Evolutionary conservation across 2,888 invertebrate genomes (phyloP), one percentile per base, ranked within the genome.

Genomic region (Petrolisthes cinctipes): DNA sequence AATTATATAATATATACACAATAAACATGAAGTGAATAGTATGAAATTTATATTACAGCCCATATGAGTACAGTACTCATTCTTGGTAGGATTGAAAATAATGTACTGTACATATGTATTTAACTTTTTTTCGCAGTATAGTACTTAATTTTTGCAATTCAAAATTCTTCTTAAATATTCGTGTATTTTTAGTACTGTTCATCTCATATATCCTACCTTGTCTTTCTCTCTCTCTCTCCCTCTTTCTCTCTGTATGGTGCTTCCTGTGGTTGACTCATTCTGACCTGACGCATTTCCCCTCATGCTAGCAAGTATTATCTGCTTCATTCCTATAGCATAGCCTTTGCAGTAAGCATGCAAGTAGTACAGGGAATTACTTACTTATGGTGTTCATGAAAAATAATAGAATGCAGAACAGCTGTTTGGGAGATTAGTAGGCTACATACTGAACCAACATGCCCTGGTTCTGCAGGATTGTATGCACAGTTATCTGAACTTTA

Each of bases 11-110:
- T 73, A 83, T 14, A 85, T 51, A 79, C 54, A 20, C 14, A 86
- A 86, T 86, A 83, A 83, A 83, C 53, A 76, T 73, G 83, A 73
- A 73, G 5, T 53, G 23, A 61, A 73, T 37, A 53, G 9, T 73
- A 51, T 75, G 80, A 80, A 51, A 73, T 83, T 83, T 85, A 79
- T 79, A 73, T 61, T 82, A 56, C n/a, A 66, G 86, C 73, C 86
- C 75, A 76, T 37, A 82, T 81, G n/a, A 75, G 23, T 23, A 71
- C 68, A 68, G 68, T 68, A 17, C 68, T 68, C 37, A 37, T 37
- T 37, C 37, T 37, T 37, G 37, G 37, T 37, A 37, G 37, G 37
- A 37, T 37, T 37, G 37, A 37, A 37, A 37, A 37, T 37, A 37
- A 37, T 37, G 37, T 37, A 37, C 37, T 37, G 37, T 37, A 37